Base-by-base conservation (phyloP, 1,140 invertebrate genomes). In the Drosophila bifasciata region DNA sequence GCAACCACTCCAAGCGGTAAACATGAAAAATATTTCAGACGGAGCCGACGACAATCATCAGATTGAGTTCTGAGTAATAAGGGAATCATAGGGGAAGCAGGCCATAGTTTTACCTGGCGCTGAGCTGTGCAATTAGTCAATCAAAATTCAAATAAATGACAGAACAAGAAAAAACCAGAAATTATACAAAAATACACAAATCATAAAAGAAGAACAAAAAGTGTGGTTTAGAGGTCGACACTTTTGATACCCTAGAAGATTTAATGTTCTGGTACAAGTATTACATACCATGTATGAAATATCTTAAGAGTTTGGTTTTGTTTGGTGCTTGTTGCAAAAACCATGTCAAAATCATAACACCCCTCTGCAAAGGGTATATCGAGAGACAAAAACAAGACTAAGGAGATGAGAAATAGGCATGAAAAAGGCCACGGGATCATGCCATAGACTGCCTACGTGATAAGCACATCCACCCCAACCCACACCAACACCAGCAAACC, bases 121-220 rank as follows among this genome's bases (percentile, higher is more conserved):
- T 63, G 73, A 36, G 81, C 73, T 86, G 81, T 64, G 81, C 81
- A 86, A 86, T 86, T 88, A 88, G 83, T 86, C 83, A 83, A 86
- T 86, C 78, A 88, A 88, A 88, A 88, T 68, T 86, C 83, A 86
- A 86, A 86, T 80, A 86, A 73, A 80, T 83, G 79, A 83, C 79
- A 59, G 55, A 71, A 60, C 36, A 49, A 46, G 45, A 53, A 52
- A 52, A 53, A 64, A 21, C 43, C 41, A 44, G 60, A 62, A 45
- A 17, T 28, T 28, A 28, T 23, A 52, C 40, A 5, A 56, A 36
- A n/a, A 23, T 9, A 21, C 15, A 13, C 15, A 52, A 28, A 28
- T 25, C 7, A 25, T 25, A 25, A 25, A 25, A 25, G 1, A 25
- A 25, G 7, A 8, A 25, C 6, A 25, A 25, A 7, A 25, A 2